These are phyloP conservation scores for Xiphophorus maculatus DNA, from an alignment of 2,113 vertebrate genomes.

Conservation along the genomic window DNA sequence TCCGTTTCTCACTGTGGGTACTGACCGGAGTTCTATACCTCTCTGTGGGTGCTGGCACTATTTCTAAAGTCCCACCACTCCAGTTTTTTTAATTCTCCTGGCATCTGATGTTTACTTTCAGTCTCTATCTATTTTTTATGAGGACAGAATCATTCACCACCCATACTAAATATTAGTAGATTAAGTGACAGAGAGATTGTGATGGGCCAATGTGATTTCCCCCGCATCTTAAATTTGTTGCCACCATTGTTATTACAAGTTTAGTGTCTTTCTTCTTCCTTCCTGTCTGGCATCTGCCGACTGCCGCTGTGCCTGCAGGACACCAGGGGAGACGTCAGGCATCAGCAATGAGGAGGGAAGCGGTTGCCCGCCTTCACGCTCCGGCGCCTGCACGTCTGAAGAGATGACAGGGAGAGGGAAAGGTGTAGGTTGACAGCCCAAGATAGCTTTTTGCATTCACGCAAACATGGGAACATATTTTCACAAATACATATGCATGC, in stretches of 20 bases:
- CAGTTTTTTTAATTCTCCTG: slow-evolving; percentile 12
- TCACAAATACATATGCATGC: slow-evolving; percentile 40
- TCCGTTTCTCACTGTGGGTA: slow-evolving; percentile 19
- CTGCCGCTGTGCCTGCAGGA: slow-evolving; percentile 66
- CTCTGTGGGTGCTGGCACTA: slow-evolving; percentile 23
- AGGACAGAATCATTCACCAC: slow-evolving; percentile 7
- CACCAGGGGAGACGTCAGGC: slow-evolving; percentile 60
- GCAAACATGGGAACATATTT: slow-evolving; percentile 43
- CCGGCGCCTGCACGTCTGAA: slow-evolving; percentile 59
- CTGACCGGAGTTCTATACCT: slow-evolving; percentile 11
- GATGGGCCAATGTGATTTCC: slow-evolving; percentile 25
- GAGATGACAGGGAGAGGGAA: slow-evolving; percentile 69
- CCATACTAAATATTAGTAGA: slow-evolving; percentile 42
- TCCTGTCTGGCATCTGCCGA: slow-evolving; percentile 46
- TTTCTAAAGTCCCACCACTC: slow-evolving; percentile 12
- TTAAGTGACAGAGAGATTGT: slow-evolving; percentile 48
- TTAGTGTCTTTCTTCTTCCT: slow-evolving; percentile 48
- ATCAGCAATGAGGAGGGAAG: slow-evolving; percentile 65
- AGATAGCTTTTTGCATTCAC: slow-evolving; percentile 48
- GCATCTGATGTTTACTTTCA: slow-evolving; percentile 21
- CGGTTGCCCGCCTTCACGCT: slow-evolving; percentile 62
- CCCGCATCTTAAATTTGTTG: slow-evolving; percentile 50
- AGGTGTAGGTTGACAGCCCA: slow-evolving; percentile 67
- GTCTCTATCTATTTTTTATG: slow-evolving; percentile 1
- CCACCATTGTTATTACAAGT: slow-evolving; percentile 51